phyloP scores from a whole-genome alignment of 1,140 invertebrate genomes.

The Wasmannia auropunctata region DNA sequence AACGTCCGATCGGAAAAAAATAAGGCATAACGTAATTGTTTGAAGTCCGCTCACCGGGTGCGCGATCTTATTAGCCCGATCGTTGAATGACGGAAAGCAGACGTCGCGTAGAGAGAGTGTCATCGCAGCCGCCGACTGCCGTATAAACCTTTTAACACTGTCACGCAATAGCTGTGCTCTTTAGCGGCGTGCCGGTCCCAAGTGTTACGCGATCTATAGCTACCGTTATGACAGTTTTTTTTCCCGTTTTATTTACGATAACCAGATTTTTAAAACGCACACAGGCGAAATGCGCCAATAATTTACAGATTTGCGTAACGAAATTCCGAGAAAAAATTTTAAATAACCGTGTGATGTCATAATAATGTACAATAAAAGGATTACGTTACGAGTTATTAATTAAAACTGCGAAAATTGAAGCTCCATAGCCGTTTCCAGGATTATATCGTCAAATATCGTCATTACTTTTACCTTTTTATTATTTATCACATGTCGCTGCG shows the following conservation, averaged over 20 bases:
- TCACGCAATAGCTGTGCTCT: conserved; percentile 68
- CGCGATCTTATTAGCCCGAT: conserved; percentile 29
- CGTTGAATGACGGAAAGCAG: conserved; percentile 51
- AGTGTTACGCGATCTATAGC: conserved; percentile 43
- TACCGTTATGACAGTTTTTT: conserved; percentile 31
- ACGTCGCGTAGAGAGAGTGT: conserved; percentile 44
- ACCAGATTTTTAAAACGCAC: background rate
- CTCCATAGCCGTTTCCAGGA: background rate
- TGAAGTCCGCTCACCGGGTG: background rate
- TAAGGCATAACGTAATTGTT: conserved; percentile 26
- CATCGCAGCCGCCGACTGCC: conserved; percentile 16
- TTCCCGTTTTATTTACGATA: background rate
- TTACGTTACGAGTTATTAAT: background rate
- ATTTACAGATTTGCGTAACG: background rate
- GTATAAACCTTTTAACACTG: conserved; percentile 79
- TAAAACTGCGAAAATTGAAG: background rate
- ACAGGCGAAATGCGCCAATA: background rate
- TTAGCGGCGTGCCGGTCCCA: conserved; percentile 26
- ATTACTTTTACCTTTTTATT: conserved; percentile 6
- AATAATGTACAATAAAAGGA: background rate
- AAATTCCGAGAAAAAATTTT: background rate
- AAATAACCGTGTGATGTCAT: background rate
- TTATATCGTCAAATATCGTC: background rate
- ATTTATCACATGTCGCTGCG: background rate
- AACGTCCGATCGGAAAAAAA: background rate